These are phyloP conservation scores for Brachionus plicatilis DNA, from an alignment of 1,140 invertebrate species.

Conservation along the genomic window DNA sequence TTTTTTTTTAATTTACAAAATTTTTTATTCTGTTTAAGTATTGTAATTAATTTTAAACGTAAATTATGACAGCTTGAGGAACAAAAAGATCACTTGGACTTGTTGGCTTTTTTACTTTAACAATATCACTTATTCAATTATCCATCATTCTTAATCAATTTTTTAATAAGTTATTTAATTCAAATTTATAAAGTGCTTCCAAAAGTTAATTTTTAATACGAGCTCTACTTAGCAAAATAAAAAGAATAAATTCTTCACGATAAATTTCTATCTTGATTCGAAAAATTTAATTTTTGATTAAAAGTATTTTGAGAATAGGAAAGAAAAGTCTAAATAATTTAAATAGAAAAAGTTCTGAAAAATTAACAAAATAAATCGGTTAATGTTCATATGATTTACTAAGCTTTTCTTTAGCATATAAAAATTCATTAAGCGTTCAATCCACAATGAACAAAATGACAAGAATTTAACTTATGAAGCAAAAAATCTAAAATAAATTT, in stretches of 20 bases:
- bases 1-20: neutral
- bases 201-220: neutral
- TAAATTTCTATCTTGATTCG: neutral
- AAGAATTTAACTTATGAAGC: too few relatives aligned
- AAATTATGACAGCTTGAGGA: neutral
- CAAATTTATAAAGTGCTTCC: neutral
- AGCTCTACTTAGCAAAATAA: too few relatives aligned
- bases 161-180: neutral
- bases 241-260: too few relatives aligned
- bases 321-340: too few relatives aligned
- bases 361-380: too few relatives aligned
- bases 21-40: neutral
- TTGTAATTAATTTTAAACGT: neutral
- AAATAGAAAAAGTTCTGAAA: too few relatives aligned
- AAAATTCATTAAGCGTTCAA: too few relatives aligned
- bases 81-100: neutral
- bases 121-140: slow-evolving; percentile 60
- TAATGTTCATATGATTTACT: too few relatives aligned
- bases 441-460: too few relatives aligned
- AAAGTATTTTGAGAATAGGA: too few relatives aligned
- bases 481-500: too few relatives aligned
- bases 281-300: neutral
- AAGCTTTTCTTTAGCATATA: too few relatives aligned
- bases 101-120: neutral
- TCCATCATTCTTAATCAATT: slow-evolving; percentile 3